phyloP scores from a whole-genome alignment of 2,888 invertebrate genomes.

The Coecobrya sp. region DNA sequence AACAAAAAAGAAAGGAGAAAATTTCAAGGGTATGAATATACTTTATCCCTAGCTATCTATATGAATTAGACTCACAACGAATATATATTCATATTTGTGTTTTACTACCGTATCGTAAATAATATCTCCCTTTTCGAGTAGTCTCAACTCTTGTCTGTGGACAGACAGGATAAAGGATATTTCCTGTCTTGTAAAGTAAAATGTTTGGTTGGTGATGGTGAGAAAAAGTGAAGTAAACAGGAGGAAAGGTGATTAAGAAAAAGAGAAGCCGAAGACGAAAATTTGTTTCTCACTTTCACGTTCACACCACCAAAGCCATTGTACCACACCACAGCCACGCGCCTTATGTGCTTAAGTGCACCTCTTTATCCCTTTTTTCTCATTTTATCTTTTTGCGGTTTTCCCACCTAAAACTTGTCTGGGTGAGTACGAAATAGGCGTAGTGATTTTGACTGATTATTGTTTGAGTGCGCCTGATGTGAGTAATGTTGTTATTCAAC shows the following conservation, averaged over 20 bases:
- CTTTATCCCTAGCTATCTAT: background rate
- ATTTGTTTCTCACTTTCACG: constrained; percentile 63
- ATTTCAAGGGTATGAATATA: background rate
- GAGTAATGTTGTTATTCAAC: constrained; percentile 35
- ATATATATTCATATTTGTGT: background rate
- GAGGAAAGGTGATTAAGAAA: constrained; percentile 61
- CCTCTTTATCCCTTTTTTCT: background rate
- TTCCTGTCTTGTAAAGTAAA: constrained; percentile 32
- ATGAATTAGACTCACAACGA: background rate
- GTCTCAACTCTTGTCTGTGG: background rate
- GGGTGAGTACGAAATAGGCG: background rate
- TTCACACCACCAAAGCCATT: constrained; percentile 50
- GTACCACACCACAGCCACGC: background rate
- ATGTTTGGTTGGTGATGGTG: constrained; percentile 16
- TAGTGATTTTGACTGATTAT: constrained; percentile 68
- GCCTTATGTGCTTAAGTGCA: constrained; percentile 41
- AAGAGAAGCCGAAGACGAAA: constrained; percentile 36
- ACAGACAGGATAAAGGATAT: constrained; percentile 45
- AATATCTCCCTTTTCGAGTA: background rate
- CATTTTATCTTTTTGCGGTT: constrained; percentile 49
- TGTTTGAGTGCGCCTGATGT: constrained; percentile 57
- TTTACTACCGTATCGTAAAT: background rate
- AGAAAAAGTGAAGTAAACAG: constrained; percentile 22
- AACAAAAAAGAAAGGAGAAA: constrained; percentile 34
- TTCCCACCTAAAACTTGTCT: background rate